Evolutionary conservation across 2,797 vertebrate species (phyloP).

Genomic region (Parotocinclus haroldoi): DNA sequence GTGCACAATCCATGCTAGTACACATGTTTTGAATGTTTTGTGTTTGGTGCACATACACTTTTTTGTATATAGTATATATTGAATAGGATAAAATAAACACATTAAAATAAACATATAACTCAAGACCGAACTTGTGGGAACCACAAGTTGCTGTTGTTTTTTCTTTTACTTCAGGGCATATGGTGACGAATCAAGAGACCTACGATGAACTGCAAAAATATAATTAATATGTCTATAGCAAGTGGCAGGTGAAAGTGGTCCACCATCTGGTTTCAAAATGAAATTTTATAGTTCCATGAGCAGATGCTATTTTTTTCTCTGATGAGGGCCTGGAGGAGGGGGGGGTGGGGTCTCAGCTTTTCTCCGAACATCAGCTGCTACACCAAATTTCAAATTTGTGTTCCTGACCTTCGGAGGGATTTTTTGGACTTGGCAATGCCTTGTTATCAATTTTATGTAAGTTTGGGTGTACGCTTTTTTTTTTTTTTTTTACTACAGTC

Average conservation of each 20-base stretch:
- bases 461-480: not conserved
- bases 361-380: conserved; percentile 26
- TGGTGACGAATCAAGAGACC: conserved; percentile 6
- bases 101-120: too few relatives aligned
- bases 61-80: too few relatives aligned
- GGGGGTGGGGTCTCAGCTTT: conserved; percentile 6
- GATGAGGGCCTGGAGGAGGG: not conserved
- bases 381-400: conserved; percentile 40
- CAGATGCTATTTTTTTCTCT: too few relatives aligned
- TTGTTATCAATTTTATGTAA: conserved; percentile 25
- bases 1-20: too few relatives aligned
- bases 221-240: conserved; percentile 11
- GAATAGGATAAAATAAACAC: too few relatives aligned
- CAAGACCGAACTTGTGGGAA: too few relatives aligned
- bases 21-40: too few relatives aligned
- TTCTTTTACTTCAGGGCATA: conserved; percentile 10
- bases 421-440: conserved; percentile 41
- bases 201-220: conserved; percentile 11
- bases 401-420: conserved; percentile 21
- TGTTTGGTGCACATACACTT: too few relatives aligned
- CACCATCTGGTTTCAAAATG: conserved; percentile 28
- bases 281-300: conserved; percentile 5
- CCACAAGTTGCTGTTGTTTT: too few relatives aligned
- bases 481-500: too few relatives aligned
- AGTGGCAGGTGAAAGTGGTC: conserved; percentile 1